Conservation (phyloP, 2,797 vertebrate species). For the Percopsis omiscomaycus region DNA sequence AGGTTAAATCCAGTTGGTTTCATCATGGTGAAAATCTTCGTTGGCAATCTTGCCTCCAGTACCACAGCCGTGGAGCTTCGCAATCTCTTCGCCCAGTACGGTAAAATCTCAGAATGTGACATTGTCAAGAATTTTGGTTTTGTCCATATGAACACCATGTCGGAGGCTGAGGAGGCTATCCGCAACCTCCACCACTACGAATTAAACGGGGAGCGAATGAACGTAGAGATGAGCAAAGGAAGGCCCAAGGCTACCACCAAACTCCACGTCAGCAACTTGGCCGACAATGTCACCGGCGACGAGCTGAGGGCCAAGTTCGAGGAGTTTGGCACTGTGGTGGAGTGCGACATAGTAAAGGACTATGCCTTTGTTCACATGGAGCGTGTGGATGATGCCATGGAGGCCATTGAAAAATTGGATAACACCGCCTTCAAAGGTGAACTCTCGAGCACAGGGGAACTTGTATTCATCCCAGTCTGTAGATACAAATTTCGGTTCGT, state of each 20-base stretch:
- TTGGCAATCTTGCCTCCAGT: conserved; percentile 88
- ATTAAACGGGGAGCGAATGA: conserved; percentile 87
- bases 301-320: conserved; percentile 87
- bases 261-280: conserved; percentile 91
- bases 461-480: conserved; percentile 45
- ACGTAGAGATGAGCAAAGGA: conserved; percentile 92
- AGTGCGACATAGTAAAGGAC: conserved; percentile 96
- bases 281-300: conserved; percentile 78
- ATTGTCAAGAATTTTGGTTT: conserved; percentile 95
- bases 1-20: conserved; percentile 41
- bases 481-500: conserved; percentile 32
- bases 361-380: conserved; percentile 97
- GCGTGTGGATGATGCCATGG: conserved; percentile 88
- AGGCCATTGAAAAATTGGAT: conserved; percentile 88
- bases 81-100: conserved; percentile 90
- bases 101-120: conserved; percentile 90
- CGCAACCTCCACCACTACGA: conserved; percentile 89
- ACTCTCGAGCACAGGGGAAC: conserved; percentile 50
- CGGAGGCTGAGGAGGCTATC: conserved; percentile 89
- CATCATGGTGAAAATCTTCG: conserved; percentile 92
- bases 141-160: conserved; percentile 88
- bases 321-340: conserved; percentile 88
- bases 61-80: conserved; percentile 88
- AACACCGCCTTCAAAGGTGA: conserved; percentile 94
- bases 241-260: conserved; percentile 91